phyloP scores from a whole-genome alignment of 2,888 invertebrate genomes.

The Habroteleia sp. region DNA sequence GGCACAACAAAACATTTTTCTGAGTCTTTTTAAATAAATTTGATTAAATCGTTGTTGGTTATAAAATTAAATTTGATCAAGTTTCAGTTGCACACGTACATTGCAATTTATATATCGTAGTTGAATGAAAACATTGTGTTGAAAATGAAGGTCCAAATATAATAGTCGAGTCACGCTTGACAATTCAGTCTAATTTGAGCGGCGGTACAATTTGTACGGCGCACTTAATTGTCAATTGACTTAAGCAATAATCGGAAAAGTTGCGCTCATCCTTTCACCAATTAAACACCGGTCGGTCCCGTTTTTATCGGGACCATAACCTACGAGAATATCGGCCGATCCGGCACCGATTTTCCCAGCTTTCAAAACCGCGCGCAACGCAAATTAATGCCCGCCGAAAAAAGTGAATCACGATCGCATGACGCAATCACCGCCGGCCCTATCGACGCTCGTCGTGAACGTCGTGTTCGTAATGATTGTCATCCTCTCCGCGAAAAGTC shows the following conservation, averaged over 20 bases:
- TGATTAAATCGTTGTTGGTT: too few species aligned
- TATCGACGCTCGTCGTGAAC: constrained; percentile 46
- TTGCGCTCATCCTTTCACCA: constrained; percentile 53
- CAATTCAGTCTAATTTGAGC: constrained; percentile 20
- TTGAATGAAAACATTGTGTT: too few species aligned
- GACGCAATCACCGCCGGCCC: constrained; percentile 39
- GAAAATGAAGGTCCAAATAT: too few species aligned
- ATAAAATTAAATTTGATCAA: too few species aligned
- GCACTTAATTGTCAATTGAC: constrained; percentile 42
- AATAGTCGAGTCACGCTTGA: constrained; percentile 10
- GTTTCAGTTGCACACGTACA: too few species aligned
- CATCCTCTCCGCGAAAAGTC: constrained; percentile 49
- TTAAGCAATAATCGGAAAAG: constrained; percentile 32
- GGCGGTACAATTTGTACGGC: constrained; percentile 7
- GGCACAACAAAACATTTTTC: too few species aligned
- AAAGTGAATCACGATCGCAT: constrained; percentile 54
- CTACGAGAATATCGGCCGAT: constrained; percentile 8
- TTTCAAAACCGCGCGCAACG: constrained; percentile 49
- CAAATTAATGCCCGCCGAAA: constrained; percentile 51
- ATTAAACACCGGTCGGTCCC: constrained; percentile 12
- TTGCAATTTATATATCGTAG: too few species aligned
- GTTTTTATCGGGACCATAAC: constrained; percentile 15
- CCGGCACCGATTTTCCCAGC: constrained; percentile 49
- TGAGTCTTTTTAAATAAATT: too few species aligned
- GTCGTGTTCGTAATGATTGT: constrained; percentile 50